Conservation (phyloP, 2,797 vertebrate species). For the Passerculus sandwichensis region DNA sequence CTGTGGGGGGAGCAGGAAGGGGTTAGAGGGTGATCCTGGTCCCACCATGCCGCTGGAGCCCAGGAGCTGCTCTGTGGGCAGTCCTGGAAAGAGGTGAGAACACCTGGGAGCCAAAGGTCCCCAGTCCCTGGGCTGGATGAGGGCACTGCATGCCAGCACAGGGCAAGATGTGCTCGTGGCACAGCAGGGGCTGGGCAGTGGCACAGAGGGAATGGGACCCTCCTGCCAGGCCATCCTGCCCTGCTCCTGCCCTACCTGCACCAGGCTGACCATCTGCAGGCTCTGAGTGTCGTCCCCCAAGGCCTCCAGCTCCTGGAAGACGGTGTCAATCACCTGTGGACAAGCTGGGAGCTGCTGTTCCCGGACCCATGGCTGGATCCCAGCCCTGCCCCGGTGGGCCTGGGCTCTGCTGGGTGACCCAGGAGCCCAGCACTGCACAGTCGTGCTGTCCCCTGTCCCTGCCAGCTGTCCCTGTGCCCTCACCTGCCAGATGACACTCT, state of each 20-base stretch:
- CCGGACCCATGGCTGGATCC: fast-evolving
- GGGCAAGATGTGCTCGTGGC: background rate
- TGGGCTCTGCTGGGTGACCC: fast-evolving
- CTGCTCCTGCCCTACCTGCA: constrained; percentile 78
- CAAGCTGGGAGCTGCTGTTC: background rate
- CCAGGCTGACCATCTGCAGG: constrained; percentile 79
- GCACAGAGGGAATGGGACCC: background rate
- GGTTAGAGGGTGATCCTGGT: background rate
- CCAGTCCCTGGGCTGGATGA: background rate
- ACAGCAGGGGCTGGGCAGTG: background rate
- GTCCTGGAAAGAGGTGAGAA: background rate
- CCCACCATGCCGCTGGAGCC: background rate
- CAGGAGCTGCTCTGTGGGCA: background rate
- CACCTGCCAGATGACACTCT: constrained; percentile 81
- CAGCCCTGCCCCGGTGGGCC: fast-evolving
- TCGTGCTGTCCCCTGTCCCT: background rate
- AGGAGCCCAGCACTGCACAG: background rate
- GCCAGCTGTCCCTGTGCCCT: constrained; percentile 69
- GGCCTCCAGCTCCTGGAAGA: constrained; percentile 74
- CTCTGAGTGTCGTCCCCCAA: background rate
- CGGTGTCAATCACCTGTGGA: constrained; percentile 74
- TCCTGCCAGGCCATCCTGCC: background rate
- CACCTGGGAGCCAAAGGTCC: background rate
- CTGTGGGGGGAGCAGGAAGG: background rate
- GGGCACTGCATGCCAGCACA: background rate